Evolutionary conservation across 2,888 invertebrate species (phyloP), one percentile per base, ranked within the genome.

Genomic region (Allygus modestus): DNA sequence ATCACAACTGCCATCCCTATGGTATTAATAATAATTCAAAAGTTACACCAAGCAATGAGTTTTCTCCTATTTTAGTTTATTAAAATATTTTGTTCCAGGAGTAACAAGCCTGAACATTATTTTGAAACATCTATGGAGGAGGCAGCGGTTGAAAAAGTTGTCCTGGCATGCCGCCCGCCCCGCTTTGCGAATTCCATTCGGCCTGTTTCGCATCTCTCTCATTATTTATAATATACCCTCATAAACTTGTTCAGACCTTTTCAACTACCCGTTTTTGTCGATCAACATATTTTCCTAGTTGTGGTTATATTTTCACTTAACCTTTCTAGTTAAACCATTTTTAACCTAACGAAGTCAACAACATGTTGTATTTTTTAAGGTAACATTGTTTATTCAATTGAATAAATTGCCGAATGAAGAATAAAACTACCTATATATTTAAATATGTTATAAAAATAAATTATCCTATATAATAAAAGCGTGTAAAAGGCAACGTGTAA

Each of bases 61-160:
- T 65, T 65, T 65, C 65, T 65, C 28, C 58, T 58, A 58, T 9
- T 58, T 65, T 15, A 17, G 28, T 65, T 65, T 26, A 65, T 65
- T 65, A 65, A 65, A 65, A 65, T 65, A 65, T 65, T 65, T 65
- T 65, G 65, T 65, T 65, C 31, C 65, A 15, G 28, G 12, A 65
- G 65, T 65, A 65, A 65, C 65, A 65, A 28, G 65, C 28, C 31
- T 0, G 31, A 65, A 65, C 65, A 65, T 65, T 31, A 65, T 65
- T 65, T 15, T 15, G 26, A 20, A 31, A 20, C 73, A n/a, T 73
- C 73, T 43, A 73, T 73, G 41, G 41, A 73, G 69, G 41, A 41
- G 26, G 31, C 41, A 11, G 73, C 37, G 41, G 9, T 15, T 41
- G 73, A 73, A 73, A 73, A 73, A 73, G 41, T 41, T 5, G 73